Evolutionary conservation across 2,113 vertebrate species (phyloP), one percentile per base, ranked within the genome.

Genomic region (Nothoprocta pentlandii): DNA sequence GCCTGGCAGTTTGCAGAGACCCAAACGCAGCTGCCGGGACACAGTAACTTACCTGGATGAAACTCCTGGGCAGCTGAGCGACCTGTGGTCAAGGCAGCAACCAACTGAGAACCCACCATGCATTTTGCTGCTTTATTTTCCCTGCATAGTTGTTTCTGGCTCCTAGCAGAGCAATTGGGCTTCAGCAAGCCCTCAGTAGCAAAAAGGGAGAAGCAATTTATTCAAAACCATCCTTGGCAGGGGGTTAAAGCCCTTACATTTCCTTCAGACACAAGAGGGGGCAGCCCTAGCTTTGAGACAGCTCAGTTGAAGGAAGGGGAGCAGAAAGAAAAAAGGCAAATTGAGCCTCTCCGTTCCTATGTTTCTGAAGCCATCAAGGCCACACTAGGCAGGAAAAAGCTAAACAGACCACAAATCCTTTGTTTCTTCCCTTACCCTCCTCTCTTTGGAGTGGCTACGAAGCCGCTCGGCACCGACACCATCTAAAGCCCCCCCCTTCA

Each of bases 51-150:
- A n/a, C n/a, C 59, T 6, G 12, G 61, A 4, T 3, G 44, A 34
- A 88, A 56, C 0, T 19, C 30, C 53, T 12, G 2, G 5, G 25
- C 9, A 1, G 23, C 7, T 0, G 0, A 41, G 13, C 2, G 26
- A 63, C 30, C 80, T 9, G 10, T 86, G 54, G 44, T 44, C 16
- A 30, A 49, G 44, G 46, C 1, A 59, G 78, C 58, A 78, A 51
- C 58, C 34, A 41, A 39, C 15, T n/a, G 39, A 49, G 32, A 64
- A 66, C 16, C 25, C 36, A 34, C 0, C 0, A 49, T 0, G 3
- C 0, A 0, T 73, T 80, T n/a, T 80, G n/a, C 41, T 58, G n/a
- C 39, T 42, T 75, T 47, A n/a, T 44, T 92, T 68, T 68, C 63
- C 79, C 10, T 47, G 46, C 64, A 32, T 39, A 7, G 32, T 28